Evolutionary conservation across 2,888 invertebrate species (phyloP).

Genomic region (Volucella bombylans): DNA sequence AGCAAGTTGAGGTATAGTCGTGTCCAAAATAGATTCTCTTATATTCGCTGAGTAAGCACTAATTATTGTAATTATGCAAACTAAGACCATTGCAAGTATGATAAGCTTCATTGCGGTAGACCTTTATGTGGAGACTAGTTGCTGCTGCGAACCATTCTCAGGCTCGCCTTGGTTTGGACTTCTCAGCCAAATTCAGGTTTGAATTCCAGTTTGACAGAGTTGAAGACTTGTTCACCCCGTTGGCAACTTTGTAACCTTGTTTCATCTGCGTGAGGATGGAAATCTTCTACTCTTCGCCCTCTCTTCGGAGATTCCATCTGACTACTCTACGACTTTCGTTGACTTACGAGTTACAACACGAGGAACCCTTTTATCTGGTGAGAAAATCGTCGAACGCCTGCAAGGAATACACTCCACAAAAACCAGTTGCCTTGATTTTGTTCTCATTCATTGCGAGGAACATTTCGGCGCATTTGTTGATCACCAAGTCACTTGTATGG

Average conservation of each 20-base stretch:
- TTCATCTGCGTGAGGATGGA: slow-evolving; percentile 28
- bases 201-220: slow-evolving; percentile 78
- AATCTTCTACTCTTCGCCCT: slow-evolving; percentile 8
- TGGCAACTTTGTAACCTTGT: not conserved
- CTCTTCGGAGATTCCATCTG: slow-evolving; percentile 47
- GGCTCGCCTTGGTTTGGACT: slow-evolving; percentile 78
- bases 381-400: slow-evolving; percentile 14
- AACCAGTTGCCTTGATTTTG: slow-evolving; percentile 19
- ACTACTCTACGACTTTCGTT: not conserved
- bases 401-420: not conserved
- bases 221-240: not conserved
- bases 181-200: slow-evolving; percentile 80
- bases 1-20: too few relatives aligned
- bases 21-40: too few relatives aligned
- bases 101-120: too few relatives aligned
- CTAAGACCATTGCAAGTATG: too few relatives aligned
- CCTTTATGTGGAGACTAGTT: too few relatives aligned
- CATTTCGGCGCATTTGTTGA: slow-evolving; percentile 37
- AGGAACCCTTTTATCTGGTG: not conserved
- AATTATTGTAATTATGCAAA: too few relatives aligned
- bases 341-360: not conserved
- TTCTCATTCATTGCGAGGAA: slow-evolving; percentile 12
- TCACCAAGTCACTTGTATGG: slow-evolving; percentile 77
- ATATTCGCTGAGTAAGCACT: too few relatives aligned
- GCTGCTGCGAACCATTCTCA: slow-evolving; percentile 80